These are phyloP conservation scores for Berghia stephanieae DNA, from an alignment of 1,140 invertebrate genomes.

Conservation along the genomic window DNA sequence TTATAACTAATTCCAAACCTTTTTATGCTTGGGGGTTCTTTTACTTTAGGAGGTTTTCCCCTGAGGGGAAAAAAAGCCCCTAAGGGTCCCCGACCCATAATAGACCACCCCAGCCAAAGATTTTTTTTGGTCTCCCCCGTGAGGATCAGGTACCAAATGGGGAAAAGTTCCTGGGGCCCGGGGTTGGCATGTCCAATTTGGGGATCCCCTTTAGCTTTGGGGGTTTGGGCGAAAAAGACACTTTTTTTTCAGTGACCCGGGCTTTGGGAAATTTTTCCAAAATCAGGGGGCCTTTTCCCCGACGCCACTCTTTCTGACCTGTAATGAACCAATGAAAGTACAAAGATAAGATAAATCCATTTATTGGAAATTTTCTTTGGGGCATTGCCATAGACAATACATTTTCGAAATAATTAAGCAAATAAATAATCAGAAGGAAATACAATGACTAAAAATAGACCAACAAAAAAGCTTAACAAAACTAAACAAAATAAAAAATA, in stretches of 20 bases:
- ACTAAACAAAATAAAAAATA: too few relatives aligned
- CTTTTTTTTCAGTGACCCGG: slow-evolving; percentile 84
- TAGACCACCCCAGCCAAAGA: slow-evolving; percentile 91
- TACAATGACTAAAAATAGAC: too few relatives aligned
- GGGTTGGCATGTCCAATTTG: slow-evolving; percentile 98
- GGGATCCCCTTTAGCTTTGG: slow-evolving; percentile 94
- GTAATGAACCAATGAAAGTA: too few relatives aligned
- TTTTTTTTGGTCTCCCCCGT: slow-evolving; percentile 99
- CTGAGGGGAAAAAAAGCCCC: slow-evolving; percentile 98
- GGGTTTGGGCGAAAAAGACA: slow-evolving; percentile 86
- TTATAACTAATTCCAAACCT: slow-evolving; percentile 65
- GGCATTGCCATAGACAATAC: too few relatives aligned
- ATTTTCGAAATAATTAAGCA: too few relatives aligned
- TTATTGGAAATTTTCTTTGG: too few relatives aligned
- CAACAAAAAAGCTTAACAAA: too few relatives aligned
- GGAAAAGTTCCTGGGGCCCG: slow-evolving; percentile 88
- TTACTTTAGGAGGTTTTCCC: slow-evolving; percentile 98
- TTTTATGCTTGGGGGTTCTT: slow-evolving; percentile 97
- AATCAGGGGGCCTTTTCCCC: slow-evolving; percentile 83
- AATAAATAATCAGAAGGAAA: too few relatives aligned
- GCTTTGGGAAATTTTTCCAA: slow-evolving; percentile 98
- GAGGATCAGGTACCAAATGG: slow-evolving; percentile 95
- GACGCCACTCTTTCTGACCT: slow-evolving; percentile 88
- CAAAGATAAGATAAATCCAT: too few relatives aligned
- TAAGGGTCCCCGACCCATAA: slow-evolving; percentile 94